phyloP scores from a whole-genome alignment of 2,113 vertebrate genomes.

The Caretta caretta region DNA sequence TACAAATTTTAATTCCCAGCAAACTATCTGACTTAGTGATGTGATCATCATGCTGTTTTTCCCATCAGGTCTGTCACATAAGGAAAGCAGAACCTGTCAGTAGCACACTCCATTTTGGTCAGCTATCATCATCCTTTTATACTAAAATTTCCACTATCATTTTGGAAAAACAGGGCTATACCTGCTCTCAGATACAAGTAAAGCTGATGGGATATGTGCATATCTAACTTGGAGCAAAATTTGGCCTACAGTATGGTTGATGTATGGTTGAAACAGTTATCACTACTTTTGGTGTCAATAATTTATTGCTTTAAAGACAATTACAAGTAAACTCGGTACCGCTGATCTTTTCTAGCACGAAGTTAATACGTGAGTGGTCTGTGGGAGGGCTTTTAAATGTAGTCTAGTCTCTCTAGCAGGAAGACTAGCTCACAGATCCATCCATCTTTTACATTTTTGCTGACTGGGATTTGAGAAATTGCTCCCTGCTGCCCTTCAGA shows the following conservation, averaged over 20 bases:
- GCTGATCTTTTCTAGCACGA: neutral
- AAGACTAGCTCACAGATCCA: neutral
- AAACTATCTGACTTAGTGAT: neutral
- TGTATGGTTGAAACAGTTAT: neutral
- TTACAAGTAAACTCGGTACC: neutral
- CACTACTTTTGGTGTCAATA: neutral
- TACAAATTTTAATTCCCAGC: neutral
- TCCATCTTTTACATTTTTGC: neutral
- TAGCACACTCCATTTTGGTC: neutral
- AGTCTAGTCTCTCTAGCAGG: fast-evolving
- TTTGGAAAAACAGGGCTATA: neutral
- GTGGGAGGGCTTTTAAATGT: neutral
- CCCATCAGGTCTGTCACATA: neutral
- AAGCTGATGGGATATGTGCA: neutral
- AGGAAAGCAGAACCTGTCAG: neutral
- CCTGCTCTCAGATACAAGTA: neutral
- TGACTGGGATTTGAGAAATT: neutral
- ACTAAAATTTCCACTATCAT: neutral
- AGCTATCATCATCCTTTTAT: neutral
- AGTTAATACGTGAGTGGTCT: neutral
- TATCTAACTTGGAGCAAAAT: neutral
- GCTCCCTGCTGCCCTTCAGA: neutral
- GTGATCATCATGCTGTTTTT: neutral
- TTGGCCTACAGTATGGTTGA: neutral
- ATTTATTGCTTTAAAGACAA: neutral